phyloP scores from a whole-genome alignment of 2,888 invertebrate genomes.

The Malthinus flaveolus region DNA sequence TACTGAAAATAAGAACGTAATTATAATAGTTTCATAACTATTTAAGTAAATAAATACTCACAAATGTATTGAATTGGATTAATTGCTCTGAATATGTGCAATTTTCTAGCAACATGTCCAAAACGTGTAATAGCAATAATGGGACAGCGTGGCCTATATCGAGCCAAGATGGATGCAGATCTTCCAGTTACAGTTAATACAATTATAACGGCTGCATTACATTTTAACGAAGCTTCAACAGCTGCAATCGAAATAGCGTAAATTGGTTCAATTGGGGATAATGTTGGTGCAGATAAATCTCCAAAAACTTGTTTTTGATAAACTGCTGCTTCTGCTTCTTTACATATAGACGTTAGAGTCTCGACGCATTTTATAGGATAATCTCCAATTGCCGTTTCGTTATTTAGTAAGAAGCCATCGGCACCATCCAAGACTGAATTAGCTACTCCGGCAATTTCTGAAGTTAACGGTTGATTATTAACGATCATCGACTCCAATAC shows the following conservation, averaged over 20 bases:
- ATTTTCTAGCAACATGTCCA: constrained; percentile 68
- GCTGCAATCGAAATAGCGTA: constrained; percentile 74
- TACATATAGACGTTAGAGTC: constrained; percentile 74
- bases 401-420: constrained; percentile 86
- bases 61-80: constrained; percentile 63
- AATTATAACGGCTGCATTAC: constrained; percentile 73
- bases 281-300: constrained; percentile 58
- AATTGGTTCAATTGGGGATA: constrained; percentile 58
- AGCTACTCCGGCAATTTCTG: constrained; percentile 87
- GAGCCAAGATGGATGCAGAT: constrained; percentile 71
- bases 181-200: constrained; percentile 75
- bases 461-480: constrained; percentile 74
- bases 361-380: constrained; percentile 74
- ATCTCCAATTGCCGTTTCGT: constrained; percentile 77
- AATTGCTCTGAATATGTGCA: constrained; percentile 63
- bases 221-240: constrained; percentile 72
- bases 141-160: constrained; percentile 72
- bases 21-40: not conserved
- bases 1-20: constrained; percentile 29
- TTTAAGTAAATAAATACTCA: constrained; percentile 41
- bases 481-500: constrained; percentile 83
- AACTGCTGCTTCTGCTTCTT: constrained; percentile 81
- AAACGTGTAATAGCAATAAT: constrained; percentile 74
- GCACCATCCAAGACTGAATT: constrained; percentile 89
- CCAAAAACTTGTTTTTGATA: constrained; percentile 80